Percentiles rank a stretch among this genome's conserved stretches.
Evolutionary conservation across 2,113 vertebrate genomes (phyloP).

Genomic region (Salvelinus fontinalis): DNA sequence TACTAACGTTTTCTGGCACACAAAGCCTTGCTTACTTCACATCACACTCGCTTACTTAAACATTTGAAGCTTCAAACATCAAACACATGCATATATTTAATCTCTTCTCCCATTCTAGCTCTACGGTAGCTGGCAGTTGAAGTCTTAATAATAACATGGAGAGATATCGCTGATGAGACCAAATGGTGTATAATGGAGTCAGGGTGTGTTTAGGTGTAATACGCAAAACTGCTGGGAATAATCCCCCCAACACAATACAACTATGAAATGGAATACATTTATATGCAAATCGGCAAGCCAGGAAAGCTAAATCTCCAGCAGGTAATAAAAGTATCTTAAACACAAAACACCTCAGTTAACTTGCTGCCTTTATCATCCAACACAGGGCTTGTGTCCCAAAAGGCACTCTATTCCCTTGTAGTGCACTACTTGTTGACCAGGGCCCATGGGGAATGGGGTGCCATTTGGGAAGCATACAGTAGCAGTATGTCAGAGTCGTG

Average conservation of each 20-base stretch:
- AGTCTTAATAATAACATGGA: constrained; percentile 35
- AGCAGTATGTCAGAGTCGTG: no score
- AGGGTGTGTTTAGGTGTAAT: constrained; percentile 46
- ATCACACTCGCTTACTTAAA: no score
- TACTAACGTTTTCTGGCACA: constrained; percentile 38
- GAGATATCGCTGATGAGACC: constrained; percentile 51
- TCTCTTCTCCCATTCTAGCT: no score
- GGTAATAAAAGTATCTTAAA: constrained; percentile 55
- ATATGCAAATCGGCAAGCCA: constrained; percentile 53
- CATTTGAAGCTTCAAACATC: no score
- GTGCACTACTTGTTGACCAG: constrained; percentile 34
- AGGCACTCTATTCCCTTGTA: no score
- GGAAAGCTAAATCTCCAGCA: constrained; percentile 46
- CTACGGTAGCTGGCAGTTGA: constrained; percentile 24
- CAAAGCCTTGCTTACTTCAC: constrained; percentile 2
- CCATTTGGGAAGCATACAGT: no score
- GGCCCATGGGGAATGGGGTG: no score
- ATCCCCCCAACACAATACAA: constrained; percentile 50
- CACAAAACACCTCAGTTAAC: constrained; percentile 41
- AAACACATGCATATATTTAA: no score
- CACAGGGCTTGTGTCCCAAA: no score
- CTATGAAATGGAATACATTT: constrained; percentile 56
- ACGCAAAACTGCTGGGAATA: constrained; percentile 40
- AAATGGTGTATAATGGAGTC: constrained; percentile 34
- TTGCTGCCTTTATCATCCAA: no score